These are phyloP conservation scores for Oscheius sp. DNA, from an alignment of 1,140 invertebrate genomes.

Conservation along the genomic window DNA sequence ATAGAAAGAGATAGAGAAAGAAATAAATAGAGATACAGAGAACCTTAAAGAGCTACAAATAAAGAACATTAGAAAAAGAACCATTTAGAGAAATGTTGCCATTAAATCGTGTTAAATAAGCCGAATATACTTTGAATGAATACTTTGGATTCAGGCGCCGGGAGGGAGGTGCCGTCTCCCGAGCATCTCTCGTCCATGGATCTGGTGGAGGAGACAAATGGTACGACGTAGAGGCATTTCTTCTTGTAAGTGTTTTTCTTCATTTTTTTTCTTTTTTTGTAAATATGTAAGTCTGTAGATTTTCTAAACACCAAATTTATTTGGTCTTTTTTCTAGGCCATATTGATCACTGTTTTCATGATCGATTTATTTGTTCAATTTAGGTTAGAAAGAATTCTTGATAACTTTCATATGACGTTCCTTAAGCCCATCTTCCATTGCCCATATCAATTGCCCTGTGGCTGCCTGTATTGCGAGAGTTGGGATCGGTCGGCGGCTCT, in stretches of 20 bases:
- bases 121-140: too few species aligned
- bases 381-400: too few species aligned
- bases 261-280: neutral
- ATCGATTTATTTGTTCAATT: too few species aligned
- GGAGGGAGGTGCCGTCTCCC: neutral
- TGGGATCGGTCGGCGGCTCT: conserved; percentile 6
- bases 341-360: too few species aligned
- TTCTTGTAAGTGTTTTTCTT: conserved; percentile 38
- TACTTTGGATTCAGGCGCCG: neutral
- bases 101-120: too few species aligned
- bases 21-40: neutral
- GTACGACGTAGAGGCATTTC: conserved; percentile 45
- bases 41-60: neutral
- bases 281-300: neutral
- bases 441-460: conserved; percentile 6
- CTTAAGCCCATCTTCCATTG: too few species aligned
- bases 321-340: too few species aligned
- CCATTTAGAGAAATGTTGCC: too few species aligned
- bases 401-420: too few species aligned
- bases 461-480: conserved; percentile 16
- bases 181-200: conserved; percentile 22
- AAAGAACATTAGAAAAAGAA: neutral
- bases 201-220: conserved; percentile 36
- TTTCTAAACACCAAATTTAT: too few species aligned
- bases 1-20: too few species aligned